Conservation (phyloP, 2,113 vertebrate genomes). For the Nothoprocta perdicaria region DNA sequence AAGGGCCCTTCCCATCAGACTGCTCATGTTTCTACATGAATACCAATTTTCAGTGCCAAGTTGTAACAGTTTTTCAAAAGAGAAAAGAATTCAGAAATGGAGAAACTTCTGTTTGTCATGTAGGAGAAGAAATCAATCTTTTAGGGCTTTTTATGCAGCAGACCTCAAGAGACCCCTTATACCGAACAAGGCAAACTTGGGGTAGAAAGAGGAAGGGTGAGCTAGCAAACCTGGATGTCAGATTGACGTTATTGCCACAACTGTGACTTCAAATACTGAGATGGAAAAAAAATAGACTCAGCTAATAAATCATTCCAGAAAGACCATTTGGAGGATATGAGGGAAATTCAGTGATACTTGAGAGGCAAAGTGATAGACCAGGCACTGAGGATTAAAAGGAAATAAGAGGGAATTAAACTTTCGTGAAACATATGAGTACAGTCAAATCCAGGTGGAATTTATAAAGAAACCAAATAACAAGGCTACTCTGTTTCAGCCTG, state of each 20-base stretch:
- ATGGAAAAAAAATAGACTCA: slow-evolving; percentile 14
- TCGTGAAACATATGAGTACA: background rate
- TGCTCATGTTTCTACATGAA: background rate
- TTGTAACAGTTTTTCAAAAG: background rate
- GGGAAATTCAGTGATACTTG: slow-evolving; percentile 25
- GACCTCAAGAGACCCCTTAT: background rate
- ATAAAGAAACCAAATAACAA: background rate
- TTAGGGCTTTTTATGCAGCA: background rate
- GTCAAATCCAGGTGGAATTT: slow-evolving; percentile 23
- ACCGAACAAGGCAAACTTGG: background rate
- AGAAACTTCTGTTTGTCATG: background rate
- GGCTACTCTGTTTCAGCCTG: background rate
- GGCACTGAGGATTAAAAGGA: slow-evolving; percentile 27
- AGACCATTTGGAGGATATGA: background rate
- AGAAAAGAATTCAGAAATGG: background rate
- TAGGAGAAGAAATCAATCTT: background rate
- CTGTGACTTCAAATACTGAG: background rate
- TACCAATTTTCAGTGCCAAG: background rate
- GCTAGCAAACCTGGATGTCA: background rate
- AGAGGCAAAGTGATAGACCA: slow-evolving; percentile 54
- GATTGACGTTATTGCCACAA: background rate
- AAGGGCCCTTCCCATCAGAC: background rate
- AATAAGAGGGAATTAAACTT: background rate
- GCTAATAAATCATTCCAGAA: slow-evolving; percentile 26
- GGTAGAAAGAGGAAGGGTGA: background rate